Conservation (phyloP, 2,113 vertebrate species). For the Elgaria multicarinata region DNA sequence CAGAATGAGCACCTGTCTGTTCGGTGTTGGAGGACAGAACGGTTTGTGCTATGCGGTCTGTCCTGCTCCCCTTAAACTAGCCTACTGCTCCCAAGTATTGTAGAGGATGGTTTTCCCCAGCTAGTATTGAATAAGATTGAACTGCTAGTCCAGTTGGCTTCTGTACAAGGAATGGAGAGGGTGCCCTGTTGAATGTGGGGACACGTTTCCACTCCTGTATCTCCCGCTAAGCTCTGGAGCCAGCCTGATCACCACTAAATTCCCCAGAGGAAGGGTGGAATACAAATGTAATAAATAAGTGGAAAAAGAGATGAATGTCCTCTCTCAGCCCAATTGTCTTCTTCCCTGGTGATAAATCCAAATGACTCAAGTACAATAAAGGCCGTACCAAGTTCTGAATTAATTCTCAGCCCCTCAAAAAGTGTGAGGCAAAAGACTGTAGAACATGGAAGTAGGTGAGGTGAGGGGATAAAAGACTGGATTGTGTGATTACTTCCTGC, state of each 20-base stretch:
- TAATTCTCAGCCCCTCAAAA: conserved; percentile 41
- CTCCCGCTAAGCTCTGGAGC: background rate
- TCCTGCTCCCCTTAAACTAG: too few relatives aligned
- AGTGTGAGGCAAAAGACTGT: background rate
- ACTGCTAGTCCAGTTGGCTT: too few relatives aligned
- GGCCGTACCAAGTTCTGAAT: conserved; percentile 54
- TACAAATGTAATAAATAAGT: conserved; percentile 8
- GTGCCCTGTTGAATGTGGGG: too few relatives aligned
- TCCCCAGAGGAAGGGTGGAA: background rate
- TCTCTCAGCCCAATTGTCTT: conserved; percentile 58
- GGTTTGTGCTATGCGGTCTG: too few relatives aligned
- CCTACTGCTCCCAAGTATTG: too few relatives aligned
- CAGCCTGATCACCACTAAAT: background rate
- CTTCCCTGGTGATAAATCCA: conserved; percentile 65
- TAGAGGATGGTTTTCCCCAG: too few relatives aligned
- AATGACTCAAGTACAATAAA: conserved; percentile 42
- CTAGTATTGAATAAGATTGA: too few relatives aligned
- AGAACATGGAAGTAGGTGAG: conserved; percentile 13
- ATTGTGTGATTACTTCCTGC: background rate
- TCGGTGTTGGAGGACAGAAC: too few relatives aligned
- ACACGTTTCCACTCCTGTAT: background rate
- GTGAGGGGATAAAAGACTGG: background rate
- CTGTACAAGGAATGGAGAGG: too few relatives aligned
- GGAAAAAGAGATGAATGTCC: conserved; percentile 43
- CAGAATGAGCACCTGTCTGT: too few relatives aligned